Conservation (phyloP, 92 coral and sea anemone genomes). For the Siderastrea siderea region DNA sequence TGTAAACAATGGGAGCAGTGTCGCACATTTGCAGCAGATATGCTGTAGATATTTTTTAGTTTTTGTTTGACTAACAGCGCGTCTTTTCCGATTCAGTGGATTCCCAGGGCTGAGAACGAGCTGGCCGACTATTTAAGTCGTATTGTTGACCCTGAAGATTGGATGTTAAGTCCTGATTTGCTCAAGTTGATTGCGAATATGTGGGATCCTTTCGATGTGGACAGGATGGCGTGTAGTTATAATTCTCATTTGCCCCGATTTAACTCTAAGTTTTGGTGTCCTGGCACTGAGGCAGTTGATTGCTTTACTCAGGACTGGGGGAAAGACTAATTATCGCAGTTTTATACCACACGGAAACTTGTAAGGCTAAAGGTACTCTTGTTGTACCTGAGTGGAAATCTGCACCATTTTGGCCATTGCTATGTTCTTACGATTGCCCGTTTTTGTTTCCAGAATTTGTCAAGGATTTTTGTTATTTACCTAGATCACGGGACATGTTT, state of each 20-base stretch:
- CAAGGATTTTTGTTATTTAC: slow-evolving; percentile 37
- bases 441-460: slow-evolving; percentile 43
- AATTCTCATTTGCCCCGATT: slow-evolving; percentile 49
- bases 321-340: slow-evolving; percentile 36
- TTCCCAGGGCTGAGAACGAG: slow-evolving; percentile 26
- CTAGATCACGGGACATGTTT: slow-evolving; percentile 30
- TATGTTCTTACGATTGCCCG: no score
- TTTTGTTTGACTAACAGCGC: no score
- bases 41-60: no score
- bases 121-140: slow-evolving; percentile 55
- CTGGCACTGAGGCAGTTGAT: slow-evolving; percentile 63
- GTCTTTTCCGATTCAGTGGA: no score
- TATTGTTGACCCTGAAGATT: slow-evolving; percentile 53
- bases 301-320: slow-evolving; percentile 55
- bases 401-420: no score
- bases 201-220: slow-evolving; percentile 58
- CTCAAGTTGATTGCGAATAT: slow-evolving; percentile 16
- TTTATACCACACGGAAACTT: slow-evolving; percentile 62
- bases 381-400: slow-evolving; percentile 55
- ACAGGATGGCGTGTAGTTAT: slow-evolving; percentile 41
- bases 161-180: slow-evolving; percentile 26
- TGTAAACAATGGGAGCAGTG: no score
- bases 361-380: slow-evolving; percentile 55
- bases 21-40: no score
- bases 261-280: slow-evolving; percentile 61